Percentiles rank a stretch among this genome's conserved stretches.
Evolutionary conservation across 2,888 invertebrate species (phyloP).

Genomic region (Coecobrya sp.): DNA sequence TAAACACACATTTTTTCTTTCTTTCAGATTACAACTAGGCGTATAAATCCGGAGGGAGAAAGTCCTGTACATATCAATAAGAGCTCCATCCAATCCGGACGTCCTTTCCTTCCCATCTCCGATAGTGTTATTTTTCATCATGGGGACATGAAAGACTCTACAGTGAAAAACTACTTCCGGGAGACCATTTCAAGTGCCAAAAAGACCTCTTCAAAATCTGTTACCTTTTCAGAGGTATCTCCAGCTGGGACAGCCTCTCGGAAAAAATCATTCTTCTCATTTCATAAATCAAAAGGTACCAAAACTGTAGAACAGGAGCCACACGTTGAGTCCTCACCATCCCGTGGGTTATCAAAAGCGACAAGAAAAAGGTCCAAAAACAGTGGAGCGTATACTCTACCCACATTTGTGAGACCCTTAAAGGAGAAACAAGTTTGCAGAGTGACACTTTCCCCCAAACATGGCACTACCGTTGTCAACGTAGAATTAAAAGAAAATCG

Average conservation of each 20-base stretch:
- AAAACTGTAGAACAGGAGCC: background rate
- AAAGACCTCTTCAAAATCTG: constrained; percentile 72
- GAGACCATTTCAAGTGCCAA: constrained; percentile 76
- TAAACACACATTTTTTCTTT: background rate
- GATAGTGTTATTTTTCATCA: constrained; percentile 40
- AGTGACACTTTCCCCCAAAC: constrained; percentile 68
- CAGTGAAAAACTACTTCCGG: constrained; percentile 74
- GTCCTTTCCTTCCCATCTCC: constrained; percentile 19
- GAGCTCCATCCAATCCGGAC: constrained; percentile 10
- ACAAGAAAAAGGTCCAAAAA: background rate
- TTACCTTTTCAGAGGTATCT: constrained; percentile 70
- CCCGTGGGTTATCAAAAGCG: constrained; percentile 9
- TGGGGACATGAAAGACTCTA: constrained; percentile 79
- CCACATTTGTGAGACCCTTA: constrained; percentile 1
- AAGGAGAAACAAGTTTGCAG: constrained; percentile 72
- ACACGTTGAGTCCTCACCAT: background rate
- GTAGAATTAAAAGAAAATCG: background rate
- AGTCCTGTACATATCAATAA: constrained; percentile 49
- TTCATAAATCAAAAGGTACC: constrained; percentile 3
- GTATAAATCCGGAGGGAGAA: constrained; percentile 67
- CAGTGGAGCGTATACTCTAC: background rate
- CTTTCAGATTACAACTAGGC: constrained; percentile 48
- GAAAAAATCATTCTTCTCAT: constrained; percentile 63
- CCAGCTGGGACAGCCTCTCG: constrained; percentile 8
- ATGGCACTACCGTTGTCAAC: constrained; percentile 16